These are phyloP conservation scores for Hemiscyllium ocellatum DNA, from an alignment of 2,113 vertebrate genomes.

Conservation along the genomic window DNA sequence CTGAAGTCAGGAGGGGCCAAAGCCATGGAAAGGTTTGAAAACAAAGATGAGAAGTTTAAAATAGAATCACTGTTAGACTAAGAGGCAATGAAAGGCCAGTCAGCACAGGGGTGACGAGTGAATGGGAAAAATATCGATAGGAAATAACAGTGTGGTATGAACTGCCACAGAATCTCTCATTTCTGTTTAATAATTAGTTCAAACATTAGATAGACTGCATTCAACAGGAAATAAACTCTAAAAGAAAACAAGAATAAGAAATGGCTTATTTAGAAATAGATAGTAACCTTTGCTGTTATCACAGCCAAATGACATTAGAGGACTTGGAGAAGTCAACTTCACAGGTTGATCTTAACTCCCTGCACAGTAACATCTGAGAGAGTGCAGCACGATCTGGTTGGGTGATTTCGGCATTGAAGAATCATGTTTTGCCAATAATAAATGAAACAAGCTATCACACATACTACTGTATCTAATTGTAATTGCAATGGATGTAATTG, in stretches of 20 bases:
- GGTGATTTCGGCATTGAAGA: background rate
- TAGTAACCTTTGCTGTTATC: background rate
- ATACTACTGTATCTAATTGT: too few relatives aligned
- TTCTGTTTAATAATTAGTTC: background rate
- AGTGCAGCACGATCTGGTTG: background rate
- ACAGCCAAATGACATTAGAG: background rate
- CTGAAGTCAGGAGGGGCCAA: background rate
- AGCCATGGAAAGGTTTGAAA: background rate
- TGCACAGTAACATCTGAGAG: background rate
- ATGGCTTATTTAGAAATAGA: background rate
- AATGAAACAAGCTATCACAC: too few relatives aligned
- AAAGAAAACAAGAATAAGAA: background rate
- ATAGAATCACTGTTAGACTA: background rate
- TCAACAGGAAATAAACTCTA: background rate
- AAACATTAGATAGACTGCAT: background rate
- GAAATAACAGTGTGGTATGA: background rate
- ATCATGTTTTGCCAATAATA: background rate
- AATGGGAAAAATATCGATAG: background rate
- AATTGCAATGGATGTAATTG: too few relatives aligned
- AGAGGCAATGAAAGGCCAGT: background rate
- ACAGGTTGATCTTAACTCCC: background rate
- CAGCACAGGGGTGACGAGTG: background rate
- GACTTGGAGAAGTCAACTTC: background rate
- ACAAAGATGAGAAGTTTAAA: background rate
- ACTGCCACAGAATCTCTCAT: background rate